Conservation (phyloP, 2,797 vertebrate species). For the Pangasius macronema region DNA sequence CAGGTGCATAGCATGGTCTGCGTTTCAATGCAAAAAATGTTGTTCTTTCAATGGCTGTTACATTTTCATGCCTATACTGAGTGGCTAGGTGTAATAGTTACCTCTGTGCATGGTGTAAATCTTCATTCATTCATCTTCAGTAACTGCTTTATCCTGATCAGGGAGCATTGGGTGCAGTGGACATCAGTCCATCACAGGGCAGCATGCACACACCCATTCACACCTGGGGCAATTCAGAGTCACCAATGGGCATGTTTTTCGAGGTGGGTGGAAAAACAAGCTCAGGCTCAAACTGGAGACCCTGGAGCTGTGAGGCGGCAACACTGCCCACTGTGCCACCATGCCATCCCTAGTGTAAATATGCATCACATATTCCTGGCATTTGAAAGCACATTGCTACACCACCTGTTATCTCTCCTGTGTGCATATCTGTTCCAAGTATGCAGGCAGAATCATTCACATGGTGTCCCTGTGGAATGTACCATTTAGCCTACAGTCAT, state of each 20-base stretch:
- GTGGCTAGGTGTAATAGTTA: neutral
- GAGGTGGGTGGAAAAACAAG: neutral
- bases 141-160: neutral
- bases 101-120: neutral
- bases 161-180: neutral
- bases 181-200: neutral
- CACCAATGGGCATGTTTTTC: neutral
- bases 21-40: neutral
- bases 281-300: neutral
- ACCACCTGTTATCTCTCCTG: conserved; percentile 41
- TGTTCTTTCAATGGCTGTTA: neutral
- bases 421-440: conserved; percentile 29
- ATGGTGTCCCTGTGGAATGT: conserved; percentile 25
- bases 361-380: conserved; percentile 30
- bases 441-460: conserved; percentile 6
- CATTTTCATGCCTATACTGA: neutral
- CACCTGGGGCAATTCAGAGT: neutral
- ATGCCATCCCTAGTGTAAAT: conserved; percentile 20
- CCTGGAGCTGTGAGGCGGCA: neutral
- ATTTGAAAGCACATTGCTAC: conserved; percentile 10
- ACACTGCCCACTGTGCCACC: neutral
- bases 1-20: neutral
- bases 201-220: neutral
- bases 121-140: neutral
- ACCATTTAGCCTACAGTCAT: conserved; percentile 37